Conservation (phyloP, 2,888 invertebrate species). For the Drosophila birchii region DNA sequence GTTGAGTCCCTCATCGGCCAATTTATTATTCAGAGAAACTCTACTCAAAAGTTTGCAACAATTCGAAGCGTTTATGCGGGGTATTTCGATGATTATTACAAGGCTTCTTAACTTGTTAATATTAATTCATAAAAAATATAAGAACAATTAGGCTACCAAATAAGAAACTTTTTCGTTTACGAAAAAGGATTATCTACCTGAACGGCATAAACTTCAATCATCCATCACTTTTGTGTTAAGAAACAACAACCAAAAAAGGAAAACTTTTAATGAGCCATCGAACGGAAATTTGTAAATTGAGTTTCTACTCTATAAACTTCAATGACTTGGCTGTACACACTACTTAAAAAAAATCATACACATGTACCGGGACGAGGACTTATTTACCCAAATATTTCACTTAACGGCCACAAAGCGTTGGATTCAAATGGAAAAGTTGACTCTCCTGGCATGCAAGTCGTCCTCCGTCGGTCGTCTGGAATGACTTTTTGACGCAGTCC, state of each 20-base stretch:
- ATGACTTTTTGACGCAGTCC: conserved; percentile 42
- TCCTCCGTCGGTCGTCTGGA: conserved; percentile 19
- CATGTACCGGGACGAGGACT: conserved; percentile 1
- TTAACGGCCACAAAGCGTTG: conserved; percentile 16
- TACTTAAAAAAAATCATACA: background rate
- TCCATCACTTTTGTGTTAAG: conserved; percentile 15
- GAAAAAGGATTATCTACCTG: background rate
- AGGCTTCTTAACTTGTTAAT: too few relatives aligned
- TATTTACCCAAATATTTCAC: conserved; percentile 19
- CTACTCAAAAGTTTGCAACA: conserved; percentile 11
- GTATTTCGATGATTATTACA: background rate
- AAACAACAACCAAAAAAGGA: conserved; percentile 55
- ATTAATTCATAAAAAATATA: background rate
- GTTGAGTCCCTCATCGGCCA: conserved; percentile 6
- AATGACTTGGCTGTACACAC: background rate
- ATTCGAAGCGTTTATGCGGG: conserved; percentile 11
- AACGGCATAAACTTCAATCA: conserved; percentile 25
- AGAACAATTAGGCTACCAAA: too few relatives aligned
- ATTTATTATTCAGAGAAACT: conserved; percentile 37
- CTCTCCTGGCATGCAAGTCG: conserved; percentile 33
- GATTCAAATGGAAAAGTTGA: conserved; percentile 44
- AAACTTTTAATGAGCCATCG: conserved; percentile 75
- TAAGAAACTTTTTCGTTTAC: background rate
- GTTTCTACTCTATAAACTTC: conserved; percentile 16
- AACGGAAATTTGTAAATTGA: conserved; percentile 51